Conservation (phyloP, 2,113 vertebrate genomes). For the Progne subis region DNA sequence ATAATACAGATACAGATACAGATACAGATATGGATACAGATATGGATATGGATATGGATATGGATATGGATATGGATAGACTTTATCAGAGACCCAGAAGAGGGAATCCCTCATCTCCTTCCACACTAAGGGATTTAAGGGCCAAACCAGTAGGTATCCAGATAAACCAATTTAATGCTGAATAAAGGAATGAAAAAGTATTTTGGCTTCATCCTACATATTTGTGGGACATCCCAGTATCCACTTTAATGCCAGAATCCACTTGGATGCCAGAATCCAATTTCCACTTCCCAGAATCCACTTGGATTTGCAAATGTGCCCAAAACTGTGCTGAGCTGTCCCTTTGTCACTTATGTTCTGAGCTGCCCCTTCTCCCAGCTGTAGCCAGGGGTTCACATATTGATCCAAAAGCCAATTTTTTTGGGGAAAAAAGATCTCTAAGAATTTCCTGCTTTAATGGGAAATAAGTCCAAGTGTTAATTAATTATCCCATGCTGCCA, state of each 20-base stretch:
- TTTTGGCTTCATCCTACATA: not conserved
- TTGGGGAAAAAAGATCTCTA: rapidly evolving
- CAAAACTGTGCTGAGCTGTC: rapidly evolving
- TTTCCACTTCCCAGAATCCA: not conserved
- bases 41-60: too few relatives aligned
- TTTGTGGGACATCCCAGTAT: not conserved
- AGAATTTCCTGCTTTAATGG: not conserved
- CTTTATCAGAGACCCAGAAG: not conserved
- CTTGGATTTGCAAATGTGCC: not conserved
- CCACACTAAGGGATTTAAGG: not conserved
- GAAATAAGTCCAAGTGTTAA: not conserved
- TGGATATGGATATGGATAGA: not conserved
- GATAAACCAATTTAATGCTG: not conserved
- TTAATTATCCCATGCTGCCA: not conserved
- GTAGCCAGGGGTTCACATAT: not conserved
- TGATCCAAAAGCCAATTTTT: not conserved
- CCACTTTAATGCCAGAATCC: not conserved
- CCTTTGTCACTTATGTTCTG: not conserved
- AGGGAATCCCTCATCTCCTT: not conserved
- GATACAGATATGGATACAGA: not conserved
- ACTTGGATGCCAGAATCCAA: not conserved
- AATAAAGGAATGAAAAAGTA: not conserved
- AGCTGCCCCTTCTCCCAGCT: not conserved
- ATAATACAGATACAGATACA: not conserved
- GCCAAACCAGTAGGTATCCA: not conserved